These are phyloP conservation scores for Babyrousa celebensis DNA, from an alignment of 2,797 vertebrate species.

Conservation along the genomic window DNA sequence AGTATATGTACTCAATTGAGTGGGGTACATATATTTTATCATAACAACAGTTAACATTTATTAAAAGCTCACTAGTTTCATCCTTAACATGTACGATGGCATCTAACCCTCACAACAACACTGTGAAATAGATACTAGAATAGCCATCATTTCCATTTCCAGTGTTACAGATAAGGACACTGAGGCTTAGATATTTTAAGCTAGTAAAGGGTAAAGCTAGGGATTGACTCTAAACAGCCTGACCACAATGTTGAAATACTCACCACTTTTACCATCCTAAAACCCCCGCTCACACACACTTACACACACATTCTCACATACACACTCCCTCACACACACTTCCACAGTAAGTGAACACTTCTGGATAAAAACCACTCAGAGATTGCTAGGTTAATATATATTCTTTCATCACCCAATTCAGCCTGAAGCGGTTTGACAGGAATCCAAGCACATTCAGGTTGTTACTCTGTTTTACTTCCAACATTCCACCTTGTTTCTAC, in stretches of 20 bases:
- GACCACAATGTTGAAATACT: neutral
- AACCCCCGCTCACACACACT: neutral
- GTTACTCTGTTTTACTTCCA: neutral
- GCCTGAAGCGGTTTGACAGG: neutral
- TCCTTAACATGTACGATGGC: neutral
- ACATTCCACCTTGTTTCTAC: neutral
- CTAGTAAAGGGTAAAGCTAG: neutral
- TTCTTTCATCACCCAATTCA: neutral
- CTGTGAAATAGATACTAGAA: neutral
- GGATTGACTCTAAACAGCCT: neutral
- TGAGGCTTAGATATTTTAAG: constrained; percentile 2
- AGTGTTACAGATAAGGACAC: neutral
- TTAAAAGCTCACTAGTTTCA: neutral
- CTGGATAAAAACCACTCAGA: neutral
- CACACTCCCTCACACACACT: neutral
- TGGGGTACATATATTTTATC: neutral
- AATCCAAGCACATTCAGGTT: neutral
- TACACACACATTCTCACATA: neutral
- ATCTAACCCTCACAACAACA: neutral
- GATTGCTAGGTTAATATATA: neutral
- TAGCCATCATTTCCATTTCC: neutral
- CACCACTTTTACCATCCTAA: neutral
- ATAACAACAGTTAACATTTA: constrained; percentile 7
- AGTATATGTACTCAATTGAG: neutral
- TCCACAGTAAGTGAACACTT: neutral